These are phyloP conservation scores for Coracias cyanogaster DNA, from an alignment of 2,797 vertebrate species.

Conservation along the genomic window DNA sequence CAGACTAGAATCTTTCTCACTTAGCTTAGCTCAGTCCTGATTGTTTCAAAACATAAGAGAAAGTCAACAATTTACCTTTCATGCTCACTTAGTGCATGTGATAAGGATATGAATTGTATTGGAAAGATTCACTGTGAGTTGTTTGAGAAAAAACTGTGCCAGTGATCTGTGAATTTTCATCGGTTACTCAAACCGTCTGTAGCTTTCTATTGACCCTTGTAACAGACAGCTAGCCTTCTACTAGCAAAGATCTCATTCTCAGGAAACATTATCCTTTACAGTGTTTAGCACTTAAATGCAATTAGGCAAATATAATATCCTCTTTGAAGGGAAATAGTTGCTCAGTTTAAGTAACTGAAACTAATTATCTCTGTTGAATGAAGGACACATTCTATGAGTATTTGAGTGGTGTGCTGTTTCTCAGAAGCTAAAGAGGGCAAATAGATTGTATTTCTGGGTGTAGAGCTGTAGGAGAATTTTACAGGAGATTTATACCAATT, in stretches of 20 bases:
- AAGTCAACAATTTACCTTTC: constrained; percentile 30
- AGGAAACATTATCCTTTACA: constrained; percentile 64
- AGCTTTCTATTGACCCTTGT: constrained; percentile 42
- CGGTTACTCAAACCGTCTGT: constrained; percentile 1
- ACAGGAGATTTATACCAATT: constrained; percentile 41
- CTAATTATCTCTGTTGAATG: constrained; percentile 70
- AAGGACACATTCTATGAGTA: constrained; percentile 47
- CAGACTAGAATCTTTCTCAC: neutral
- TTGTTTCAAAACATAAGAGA: constrained; percentile 19
- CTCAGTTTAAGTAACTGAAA: constrained; percentile 73
- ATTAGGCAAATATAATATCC: constrained; percentile 76
- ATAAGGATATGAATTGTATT: constrained; percentile 29
- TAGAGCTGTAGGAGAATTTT: constrained; percentile 12
- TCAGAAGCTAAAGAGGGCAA: constrained; percentile 33
- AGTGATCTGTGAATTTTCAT: constrained; percentile 43
- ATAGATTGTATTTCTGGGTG: constrained; percentile 28
- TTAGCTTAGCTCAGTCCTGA: constrained; percentile 6
- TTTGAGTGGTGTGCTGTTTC: constrained; percentile 49
- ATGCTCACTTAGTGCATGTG: constrained; percentile 1
- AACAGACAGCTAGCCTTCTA: constrained; percentile 9
- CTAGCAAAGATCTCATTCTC: neutral
- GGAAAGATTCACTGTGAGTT: neutral
- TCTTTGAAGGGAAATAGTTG: constrained; percentile 73
- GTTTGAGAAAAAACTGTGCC: neutral
- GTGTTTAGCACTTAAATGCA: constrained; percentile 70